A percentile compares a stretch with the other conserved stretches of the same genome.
Conservation (phyloP, 2,797 vertebrate genomes). For the Melanotaenia trifasciata region DNA sequence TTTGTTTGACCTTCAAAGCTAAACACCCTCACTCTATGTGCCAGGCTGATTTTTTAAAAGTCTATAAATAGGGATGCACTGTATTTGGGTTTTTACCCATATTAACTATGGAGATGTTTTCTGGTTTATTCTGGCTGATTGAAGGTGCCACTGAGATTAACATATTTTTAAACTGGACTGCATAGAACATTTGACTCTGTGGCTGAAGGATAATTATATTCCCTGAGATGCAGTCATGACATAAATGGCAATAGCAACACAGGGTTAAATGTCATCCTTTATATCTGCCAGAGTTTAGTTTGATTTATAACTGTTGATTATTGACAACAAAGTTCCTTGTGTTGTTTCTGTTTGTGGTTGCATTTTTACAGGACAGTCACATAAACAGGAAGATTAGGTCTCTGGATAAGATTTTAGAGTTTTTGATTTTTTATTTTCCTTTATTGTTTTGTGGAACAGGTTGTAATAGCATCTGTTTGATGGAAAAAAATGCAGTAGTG, state of each 20-base stretch:
- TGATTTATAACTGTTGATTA: not conserved
- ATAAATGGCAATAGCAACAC: not conserved
- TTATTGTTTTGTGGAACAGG: not conserved
- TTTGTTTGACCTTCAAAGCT: slow-evolving; percentile 51
- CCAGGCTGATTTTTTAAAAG: slow-evolving; percentile 5
- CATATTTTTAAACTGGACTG: not conserved
- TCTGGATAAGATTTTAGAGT: not conserved
- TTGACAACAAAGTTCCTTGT: not conserved
- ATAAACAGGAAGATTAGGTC: not conserved
- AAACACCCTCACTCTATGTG: not conserved
- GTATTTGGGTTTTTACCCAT: not conserved
- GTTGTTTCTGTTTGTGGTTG: not conserved
- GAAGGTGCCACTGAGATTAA: not conserved
- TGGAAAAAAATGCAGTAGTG: slow-evolving; percentile 27
- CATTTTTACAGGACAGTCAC: not conserved
- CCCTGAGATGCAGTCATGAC: not conserved
- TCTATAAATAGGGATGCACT: not conserved
- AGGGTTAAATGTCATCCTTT: not conserved
- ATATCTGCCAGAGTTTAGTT: not conserved
- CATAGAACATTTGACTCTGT: not conserved
- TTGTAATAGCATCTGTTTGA: slow-evolving; percentile 1
- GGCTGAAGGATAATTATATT: not conserved
- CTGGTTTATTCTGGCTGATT: not conserved
- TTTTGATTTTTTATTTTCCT: not conserved
- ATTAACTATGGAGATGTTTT: not conserved